Evolutionary conservation across 2,113 vertebrate genomes (phyloP), one percentile per base, ranked within the genome.

Genomic region (Lasiurus borealis): DNA sequence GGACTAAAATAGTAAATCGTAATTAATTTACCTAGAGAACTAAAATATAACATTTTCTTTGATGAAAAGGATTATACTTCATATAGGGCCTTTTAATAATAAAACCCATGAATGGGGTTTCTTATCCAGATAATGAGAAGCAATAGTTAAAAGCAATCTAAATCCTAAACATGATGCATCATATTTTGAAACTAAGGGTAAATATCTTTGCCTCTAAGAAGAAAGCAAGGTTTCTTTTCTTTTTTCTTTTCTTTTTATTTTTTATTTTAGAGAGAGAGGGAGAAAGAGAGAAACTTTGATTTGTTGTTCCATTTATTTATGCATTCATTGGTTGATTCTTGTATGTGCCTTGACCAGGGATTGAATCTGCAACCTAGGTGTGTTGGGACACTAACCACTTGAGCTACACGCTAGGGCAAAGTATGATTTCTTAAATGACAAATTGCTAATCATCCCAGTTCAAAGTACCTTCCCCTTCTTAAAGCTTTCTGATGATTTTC

Each of bases 21-120:
- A 97, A 97, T 97, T 96, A 97, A 96, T 96, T 97, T 97, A 44
- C 91, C 89, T 73, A 95, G 86, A 96, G 86, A 97, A 96, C 89
- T 94, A 96, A 97, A 97, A 89, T 95, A 81, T 95, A 92, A 88
- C 84, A 88, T 93, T 97, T 97, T 96, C 87, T 96, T 71, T 97
- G 40, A 92, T 96, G 88, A 92, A 96, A 95, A 94, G 83, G 72
- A 73, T 87, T 90, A 72, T 23, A 88, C 86, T 93, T 31, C 93
- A 31, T 93, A 75, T 95, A 34, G 64, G 31, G 92, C 73, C 40
- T 52, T 95, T 48, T 44, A 91, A 95, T 93, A 76, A 76, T 48
- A 96, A 91, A 96, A 92, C 31, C 85, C 27, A 77, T 88, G 73
- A 93, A 83, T 96, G 13, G 34, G 88, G 78, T 96, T 54, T 91